Percentiles rank a stretch among this genome's conserved stretches.
These are phyloP conservation scores for Chionomys nivalis DNA, from an alignment of 2,113 vertebrate species.

Conservation along the genomic window DNA sequence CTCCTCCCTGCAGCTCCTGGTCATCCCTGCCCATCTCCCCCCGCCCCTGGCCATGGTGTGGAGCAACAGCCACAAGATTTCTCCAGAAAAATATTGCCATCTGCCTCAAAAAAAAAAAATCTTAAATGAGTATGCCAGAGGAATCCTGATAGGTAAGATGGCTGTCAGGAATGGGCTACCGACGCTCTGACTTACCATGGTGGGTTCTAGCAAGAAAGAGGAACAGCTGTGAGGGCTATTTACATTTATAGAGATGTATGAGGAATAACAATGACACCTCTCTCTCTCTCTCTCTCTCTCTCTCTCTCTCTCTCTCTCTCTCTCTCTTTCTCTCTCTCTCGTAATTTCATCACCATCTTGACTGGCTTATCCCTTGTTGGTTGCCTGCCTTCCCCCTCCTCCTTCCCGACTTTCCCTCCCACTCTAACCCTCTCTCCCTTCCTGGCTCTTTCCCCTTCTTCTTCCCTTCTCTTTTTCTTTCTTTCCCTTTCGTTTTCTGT, in stretches of 20 bases:
- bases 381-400: not conserved
- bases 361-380: not conserved
- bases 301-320: too few relatives aligned
- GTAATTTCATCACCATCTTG: not conserved
- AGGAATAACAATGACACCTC: not conserved
- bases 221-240: not conserved
- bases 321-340: not conserved
- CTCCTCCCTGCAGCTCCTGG: not conserved
- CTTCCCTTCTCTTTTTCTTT: too few relatives aligned
- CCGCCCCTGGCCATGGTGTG: fast-evolving
- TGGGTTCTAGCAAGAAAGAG: not conserved
- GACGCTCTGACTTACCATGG: not conserved
- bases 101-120: not conserved
- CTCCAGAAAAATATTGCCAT: not conserved
- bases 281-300: too few relatives aligned
- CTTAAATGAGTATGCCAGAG: not conserved
- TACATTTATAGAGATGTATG: not conserved
- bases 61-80: not conserved
- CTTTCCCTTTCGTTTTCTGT: not conserved
- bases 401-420: too few relatives aligned
- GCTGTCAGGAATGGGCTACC: not conserved
- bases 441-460: not conserved
- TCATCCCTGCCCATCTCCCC: not conserved
- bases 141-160: not conserved
- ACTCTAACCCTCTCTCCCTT: too few relatives aligned